Evolutionary conservation across 1,140 invertebrate species (phyloP).

Genomic region (Papilio helenus): DNA sequence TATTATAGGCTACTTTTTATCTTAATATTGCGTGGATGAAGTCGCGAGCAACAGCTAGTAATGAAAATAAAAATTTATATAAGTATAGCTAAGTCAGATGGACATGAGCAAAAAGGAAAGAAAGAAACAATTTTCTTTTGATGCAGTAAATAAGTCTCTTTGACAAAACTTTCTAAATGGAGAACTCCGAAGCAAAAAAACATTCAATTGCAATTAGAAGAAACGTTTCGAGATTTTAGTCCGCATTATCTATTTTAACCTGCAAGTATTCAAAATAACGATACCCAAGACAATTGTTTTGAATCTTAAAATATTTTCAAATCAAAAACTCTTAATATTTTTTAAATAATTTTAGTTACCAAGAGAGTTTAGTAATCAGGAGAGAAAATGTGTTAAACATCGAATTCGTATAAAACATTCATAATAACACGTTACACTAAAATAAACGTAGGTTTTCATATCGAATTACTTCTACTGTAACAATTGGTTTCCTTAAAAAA

Average conservation of each 20-base stretch:
- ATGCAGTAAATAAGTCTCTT: conserved; percentile 5
- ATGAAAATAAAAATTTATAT: neutral
- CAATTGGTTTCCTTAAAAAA: no score
- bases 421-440: no score
- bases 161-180: neutral
- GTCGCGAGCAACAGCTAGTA: no score
- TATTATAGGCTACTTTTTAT: no score
- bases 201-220: conserved; percentile 6
- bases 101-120: neutral
- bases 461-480: no score
- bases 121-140: neutral
- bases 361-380: no score
- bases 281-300: neutral
- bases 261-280: neutral
- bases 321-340: neutral
- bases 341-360: no score
- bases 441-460: no score
- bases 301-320: neutral
- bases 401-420: no score
- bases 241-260: neutral
- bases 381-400: no score
- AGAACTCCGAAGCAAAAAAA: neutral
- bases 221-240: neutral
- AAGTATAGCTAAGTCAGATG: neutral
- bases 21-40: no score